Evolutionary conservation across 2,888 invertebrate genomes (phyloP).

Genomic region (Latrodectus elegans): DNA sequence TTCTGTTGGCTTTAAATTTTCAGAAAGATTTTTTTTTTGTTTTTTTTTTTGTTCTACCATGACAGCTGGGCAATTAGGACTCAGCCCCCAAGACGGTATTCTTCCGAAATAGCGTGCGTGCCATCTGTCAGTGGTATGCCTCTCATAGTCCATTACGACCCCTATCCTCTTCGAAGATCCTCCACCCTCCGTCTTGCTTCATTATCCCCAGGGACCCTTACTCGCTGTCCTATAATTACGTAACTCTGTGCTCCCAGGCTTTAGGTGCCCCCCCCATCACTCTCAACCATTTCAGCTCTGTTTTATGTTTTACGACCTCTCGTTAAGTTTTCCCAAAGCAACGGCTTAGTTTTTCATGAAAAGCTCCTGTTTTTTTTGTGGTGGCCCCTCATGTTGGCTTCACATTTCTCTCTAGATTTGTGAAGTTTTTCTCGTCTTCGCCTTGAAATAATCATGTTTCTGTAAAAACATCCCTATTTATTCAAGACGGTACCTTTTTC

Average conservation of each 20-base stretch:
- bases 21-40: no score
- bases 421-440: no score
- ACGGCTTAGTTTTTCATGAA: slow-evolving; percentile 4
- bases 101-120: slow-evolving; percentile 61
- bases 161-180: neutral
- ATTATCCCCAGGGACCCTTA: slow-evolving; percentile 59
- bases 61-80: slow-evolving; percentile 27
- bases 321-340: slow-evolving; percentile 55
- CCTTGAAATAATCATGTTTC: no score
- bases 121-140: slow-evolving; percentile 64
- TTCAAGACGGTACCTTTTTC: no score
- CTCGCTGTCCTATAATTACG: slow-evolving; percentile 62
- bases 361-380: no score
- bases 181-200: slow-evolving; percentile 17
- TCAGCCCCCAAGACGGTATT: slow-evolving; percentile 28
- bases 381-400: neutral
- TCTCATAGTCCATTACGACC: slow-evolving; percentile 51
- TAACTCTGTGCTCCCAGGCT: slow-evolving; percentile 59
- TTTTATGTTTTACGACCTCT: slow-evolving; percentile 55
- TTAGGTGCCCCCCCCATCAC: slow-evolving; percentile 20
- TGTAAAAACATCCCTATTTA: no score
- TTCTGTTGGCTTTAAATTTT: no score
- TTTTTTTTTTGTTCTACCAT: no score
- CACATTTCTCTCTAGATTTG: neutral
- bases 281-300: slow-evolving; percentile 21